Percentiles rank a stretch among this genome's conserved stretches.
These are phyloP conservation scores for Ganaspis sp. DNA, from an alignment of 1,140 invertebrate species.

Conservation along the genomic window DNA sequence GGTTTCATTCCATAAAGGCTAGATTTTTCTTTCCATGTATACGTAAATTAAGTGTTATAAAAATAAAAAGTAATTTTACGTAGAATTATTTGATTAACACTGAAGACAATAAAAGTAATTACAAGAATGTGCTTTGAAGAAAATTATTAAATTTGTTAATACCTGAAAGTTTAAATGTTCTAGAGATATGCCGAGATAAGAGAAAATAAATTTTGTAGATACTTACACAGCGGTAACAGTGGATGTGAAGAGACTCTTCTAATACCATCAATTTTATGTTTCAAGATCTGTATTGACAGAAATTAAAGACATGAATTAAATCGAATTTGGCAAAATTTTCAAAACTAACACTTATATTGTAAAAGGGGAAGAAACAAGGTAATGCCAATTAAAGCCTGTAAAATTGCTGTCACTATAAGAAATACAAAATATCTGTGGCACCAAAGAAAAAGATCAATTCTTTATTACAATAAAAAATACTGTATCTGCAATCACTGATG, in stretches of 20 bases:
- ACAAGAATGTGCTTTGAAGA: too few species aligned
- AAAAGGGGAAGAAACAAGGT: conserved; percentile 26
- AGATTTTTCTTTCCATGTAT: too few species aligned
- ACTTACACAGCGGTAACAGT: conserved; percentile 94
- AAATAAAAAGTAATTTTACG: too few species aligned
- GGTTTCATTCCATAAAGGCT: too few species aligned
- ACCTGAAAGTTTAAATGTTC: too few species aligned
- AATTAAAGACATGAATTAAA: conserved; percentile 42
- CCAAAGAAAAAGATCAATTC: neutral
- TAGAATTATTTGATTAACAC: too few species aligned
- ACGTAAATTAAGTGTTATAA: too few species aligned
- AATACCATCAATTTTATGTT: conserved; percentile 94
- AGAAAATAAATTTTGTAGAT: conserved; percentile 38
- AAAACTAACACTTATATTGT: conserved; percentile 42
- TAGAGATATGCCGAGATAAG: too few species aligned
- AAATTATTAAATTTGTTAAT: too few species aligned
- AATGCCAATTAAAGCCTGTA: conserved; percentile 29
- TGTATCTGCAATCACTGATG: neutral
- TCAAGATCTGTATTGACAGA: conserved; percentile 81
- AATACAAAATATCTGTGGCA: neutral
- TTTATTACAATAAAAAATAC: neutral
- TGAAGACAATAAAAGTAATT: too few species aligned
- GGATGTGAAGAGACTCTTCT: conserved; percentile 97
- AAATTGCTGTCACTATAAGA: neutral
- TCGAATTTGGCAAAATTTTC: neutral